These are phyloP conservation scores for Muscina levida DNA, from an alignment of 2,888 invertebrate genomes.

Conservation along the genomic window DNA sequence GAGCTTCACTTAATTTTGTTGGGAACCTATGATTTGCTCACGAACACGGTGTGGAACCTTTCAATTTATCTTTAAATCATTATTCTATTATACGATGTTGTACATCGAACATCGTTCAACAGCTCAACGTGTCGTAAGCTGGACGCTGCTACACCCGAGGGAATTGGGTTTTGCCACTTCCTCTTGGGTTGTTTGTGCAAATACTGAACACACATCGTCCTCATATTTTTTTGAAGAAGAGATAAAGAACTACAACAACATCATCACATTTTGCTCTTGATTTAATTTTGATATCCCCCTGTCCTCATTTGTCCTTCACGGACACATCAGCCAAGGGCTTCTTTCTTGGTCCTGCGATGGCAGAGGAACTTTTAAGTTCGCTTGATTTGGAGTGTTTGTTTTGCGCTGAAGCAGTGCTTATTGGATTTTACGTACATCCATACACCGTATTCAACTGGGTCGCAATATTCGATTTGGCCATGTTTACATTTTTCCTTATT, in stretches of 20 bases:
- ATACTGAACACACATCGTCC: conserved; percentile 28
- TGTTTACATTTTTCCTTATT: conserved; percentile 63
- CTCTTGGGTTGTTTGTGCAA: conserved; percentile 45
- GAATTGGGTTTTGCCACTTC: conserved; percentile 60
- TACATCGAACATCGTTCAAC: conserved; percentile 24
- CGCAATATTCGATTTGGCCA: conserved; percentile 58
- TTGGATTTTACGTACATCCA: conserved; percentile 55
- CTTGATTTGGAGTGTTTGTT: conserved; percentile 41
- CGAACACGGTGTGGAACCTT: conserved; percentile 47
- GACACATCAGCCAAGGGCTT: conserved; percentile 1
- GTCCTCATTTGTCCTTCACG: neutral
- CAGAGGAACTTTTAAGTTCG: conserved; percentile 50
- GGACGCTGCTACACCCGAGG: conserved; percentile 45
- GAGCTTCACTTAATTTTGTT: conserved; percentile 28
- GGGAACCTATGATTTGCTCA: conserved; percentile 35
- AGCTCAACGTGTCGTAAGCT: conserved; percentile 1
- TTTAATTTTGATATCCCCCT: conserved; percentile 49
- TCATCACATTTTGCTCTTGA: conserved; percentile 60
- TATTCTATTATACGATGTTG: conserved; percentile 45
- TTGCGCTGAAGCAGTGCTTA: conserved; percentile 44
- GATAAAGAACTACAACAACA: conserved; percentile 48
- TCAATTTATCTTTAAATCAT: conserved; percentile 57
- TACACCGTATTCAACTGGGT: conserved; percentile 7
- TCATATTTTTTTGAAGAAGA: conserved; percentile 23
- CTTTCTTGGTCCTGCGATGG: neutral